Percentiles rank a stretch among this genome's conserved stretches.
Evolutionary conservation across 2,888 invertebrate species (phyloP).

Genomic region (Neoscelio sp.): DNA sequence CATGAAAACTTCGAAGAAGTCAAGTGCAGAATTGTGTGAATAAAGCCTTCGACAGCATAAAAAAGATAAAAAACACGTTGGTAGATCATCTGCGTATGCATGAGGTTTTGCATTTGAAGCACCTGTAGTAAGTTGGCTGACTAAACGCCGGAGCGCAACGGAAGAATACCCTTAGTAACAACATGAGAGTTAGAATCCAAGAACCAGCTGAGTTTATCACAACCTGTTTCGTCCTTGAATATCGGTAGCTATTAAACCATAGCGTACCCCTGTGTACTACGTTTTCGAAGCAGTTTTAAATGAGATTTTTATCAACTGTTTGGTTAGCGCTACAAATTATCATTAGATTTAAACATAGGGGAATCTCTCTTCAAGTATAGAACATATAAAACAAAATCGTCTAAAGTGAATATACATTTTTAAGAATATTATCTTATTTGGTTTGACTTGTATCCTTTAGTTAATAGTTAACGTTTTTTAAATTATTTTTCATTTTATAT

Average conservation of each 20-base stretch:
- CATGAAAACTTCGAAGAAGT: conserved; percentile 45
- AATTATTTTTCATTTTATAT: no score
- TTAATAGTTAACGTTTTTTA: no score
- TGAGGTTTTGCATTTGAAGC: conserved; percentile 65
- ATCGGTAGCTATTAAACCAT: conserved; percentile 63
- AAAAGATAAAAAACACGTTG: conserved; percentile 37
- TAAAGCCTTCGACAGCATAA: conserved; percentile 48
- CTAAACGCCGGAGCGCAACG: conserved; percentile 52
- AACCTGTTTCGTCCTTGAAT: conserved; percentile 60
- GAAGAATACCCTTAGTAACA: conserved; percentile 67
- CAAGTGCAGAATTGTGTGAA: conserved; percentile 50
- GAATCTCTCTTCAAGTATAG: conserved; percentile 23
- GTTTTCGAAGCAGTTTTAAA: conserved; percentile 21
- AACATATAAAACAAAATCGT: conserved; percentile 42
- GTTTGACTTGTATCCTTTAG: no score
- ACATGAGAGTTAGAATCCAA: conserved; percentile 60
- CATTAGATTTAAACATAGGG: conserved; percentile 48
- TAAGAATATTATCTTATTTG: conserved; percentile 20
- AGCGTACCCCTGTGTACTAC: conserved; percentile 29
- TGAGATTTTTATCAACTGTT: conserved; percentile 56
- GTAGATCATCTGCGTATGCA: conserved; percentile 64
- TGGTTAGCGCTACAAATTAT: conserved; percentile 62
- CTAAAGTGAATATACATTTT: conserved; percentile 53
- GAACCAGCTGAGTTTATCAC: conserved; percentile 63
- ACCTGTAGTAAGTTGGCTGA: conserved; percentile 64